These are phyloP conservation scores for Yponomeuta malinellus DNA, from an alignment of 2,888 invertebrate species.

Conservation along the genomic window DNA sequence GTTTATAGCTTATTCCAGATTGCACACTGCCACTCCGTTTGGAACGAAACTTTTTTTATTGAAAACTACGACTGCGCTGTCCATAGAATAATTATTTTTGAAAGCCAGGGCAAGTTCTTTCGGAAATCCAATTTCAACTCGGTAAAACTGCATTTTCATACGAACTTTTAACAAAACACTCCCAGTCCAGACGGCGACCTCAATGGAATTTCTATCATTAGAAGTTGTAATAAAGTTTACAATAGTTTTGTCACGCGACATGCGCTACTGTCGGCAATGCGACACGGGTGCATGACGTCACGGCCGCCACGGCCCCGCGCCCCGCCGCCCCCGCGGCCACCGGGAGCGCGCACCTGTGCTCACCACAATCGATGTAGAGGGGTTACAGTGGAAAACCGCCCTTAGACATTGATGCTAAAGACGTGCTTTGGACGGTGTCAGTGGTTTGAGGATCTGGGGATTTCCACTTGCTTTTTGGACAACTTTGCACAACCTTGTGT, in stretches of 20 bases:
- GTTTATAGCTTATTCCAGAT: neutral
- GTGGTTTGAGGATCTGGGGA: no score
- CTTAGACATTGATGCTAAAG: neutral
- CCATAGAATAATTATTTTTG: neutral
- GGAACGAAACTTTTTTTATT: neutral
- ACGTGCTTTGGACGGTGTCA: no score
- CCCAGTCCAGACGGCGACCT: neutral
- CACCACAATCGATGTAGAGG: neutral
- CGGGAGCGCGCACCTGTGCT: constrained; percentile 12
- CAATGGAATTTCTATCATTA: neutral
- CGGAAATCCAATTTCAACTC: neutral
- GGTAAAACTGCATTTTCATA: neutral
- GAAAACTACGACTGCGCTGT: neutral
- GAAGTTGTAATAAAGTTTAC: constrained; percentile 4
- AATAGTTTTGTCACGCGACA: constrained; percentile 5
- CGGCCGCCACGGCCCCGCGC: constrained; percentile 14
- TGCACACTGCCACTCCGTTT: neutral
- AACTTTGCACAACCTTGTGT: no score
- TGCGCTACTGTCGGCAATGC: constrained; percentile 40
- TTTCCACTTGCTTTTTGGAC: no score
- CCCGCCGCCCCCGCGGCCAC: neutral
- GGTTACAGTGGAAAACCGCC: neutral
- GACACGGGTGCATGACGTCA: constrained; percentile 51
- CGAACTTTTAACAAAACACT: neutral
- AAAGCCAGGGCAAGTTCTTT: neutral